Evolutionary conservation across 2,888 invertebrate genomes (phyloP), one percentile per base, ranked within the genome.

Genomic region (Frankliniella intonsa): DNA sequence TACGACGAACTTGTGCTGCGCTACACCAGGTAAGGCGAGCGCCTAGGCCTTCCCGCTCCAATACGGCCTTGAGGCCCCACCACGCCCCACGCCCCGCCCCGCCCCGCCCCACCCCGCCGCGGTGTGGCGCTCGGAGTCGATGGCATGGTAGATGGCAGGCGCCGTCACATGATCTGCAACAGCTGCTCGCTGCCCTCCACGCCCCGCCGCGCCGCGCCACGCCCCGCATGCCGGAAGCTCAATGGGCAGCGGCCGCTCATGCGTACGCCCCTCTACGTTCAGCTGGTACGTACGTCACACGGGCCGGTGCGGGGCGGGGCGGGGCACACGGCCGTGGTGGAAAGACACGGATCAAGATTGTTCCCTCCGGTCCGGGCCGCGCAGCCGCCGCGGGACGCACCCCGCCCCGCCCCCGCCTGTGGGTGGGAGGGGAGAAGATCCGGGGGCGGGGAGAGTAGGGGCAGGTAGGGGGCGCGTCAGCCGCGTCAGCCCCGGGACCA

Each of bases 51-150:
- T 22, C 12, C 69, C 69, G 69, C 22, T 69, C 69, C 69, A 22
- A 76, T 76, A 76, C 25, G 69, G 25, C 69, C 69, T 76, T 76
- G 69, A 9, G 7, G 25, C 69, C 69, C 9, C 22, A n/a, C 69
- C 69, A 5, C 11, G 69, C 69, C 55, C 55, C 69, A 3, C 22
- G 69, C 69, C 69, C 22, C 69, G 69, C 69, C 69, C 19, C 22
- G 69, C 22, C 69, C 69, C 69, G 69, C 69, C 69, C 69, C 69
- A n/a, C 69, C 69, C 69, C n/a, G 69, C 22, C 10, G 69, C 22
- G 22, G 69, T n/a, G 22, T 7, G n/a, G 69, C 69, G 14, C 17
- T 19, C 12, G 22, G 69, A 69, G 69, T 22, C 7, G 69, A 69
- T 69, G n/a, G 69, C 55, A 55, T 55, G 55, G 17, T 55, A 11